phyloP scores from a whole-genome alignment of 2,797 vertebrate genomes.

The Toxotes lorentzi region DNA sequence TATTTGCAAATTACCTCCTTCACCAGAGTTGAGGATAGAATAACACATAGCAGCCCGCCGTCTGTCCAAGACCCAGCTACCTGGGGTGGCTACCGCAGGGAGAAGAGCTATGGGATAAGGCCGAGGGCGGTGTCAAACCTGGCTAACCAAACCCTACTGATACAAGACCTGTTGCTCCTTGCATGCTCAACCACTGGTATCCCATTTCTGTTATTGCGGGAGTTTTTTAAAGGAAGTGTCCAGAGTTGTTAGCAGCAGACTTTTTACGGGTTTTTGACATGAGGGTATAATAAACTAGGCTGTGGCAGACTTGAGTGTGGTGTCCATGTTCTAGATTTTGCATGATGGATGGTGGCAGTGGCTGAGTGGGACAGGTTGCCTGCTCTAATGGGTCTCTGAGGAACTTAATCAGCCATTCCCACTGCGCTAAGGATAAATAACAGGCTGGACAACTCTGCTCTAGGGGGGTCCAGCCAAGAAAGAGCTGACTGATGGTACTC shows the following conservation, averaged over 20 bases:
- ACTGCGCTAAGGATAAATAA: constrained; percentile 78
- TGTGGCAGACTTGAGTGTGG: constrained; percentile 57
- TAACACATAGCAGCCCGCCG: constrained; percentile 68
- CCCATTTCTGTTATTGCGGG: constrained; percentile 73
- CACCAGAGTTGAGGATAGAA: constrained; percentile 63
- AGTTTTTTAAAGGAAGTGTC: constrained; percentile 72
- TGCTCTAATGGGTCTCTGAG: constrained; percentile 84
- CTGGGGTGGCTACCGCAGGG: constrained; percentile 73
- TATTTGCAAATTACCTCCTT: constrained; percentile 77
- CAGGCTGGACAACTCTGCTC: constrained; percentile 64
- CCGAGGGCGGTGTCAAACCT: constrained; percentile 66
- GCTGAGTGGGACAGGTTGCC: constrained; percentile 78
- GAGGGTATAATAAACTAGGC: constrained; percentile 68
- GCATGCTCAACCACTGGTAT: constrained; percentile 61
- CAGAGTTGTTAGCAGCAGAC: constrained; percentile 77
- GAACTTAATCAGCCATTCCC: constrained; percentile 80
- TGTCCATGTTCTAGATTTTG: constrained; percentile 79
- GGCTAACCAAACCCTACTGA: constrained; percentile 64
- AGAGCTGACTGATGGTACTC: constrained; percentile 57
- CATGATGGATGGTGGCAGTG: constrained; percentile 84
- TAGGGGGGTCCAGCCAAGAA: constrained; percentile 49
- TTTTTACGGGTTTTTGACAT: constrained; percentile 75
- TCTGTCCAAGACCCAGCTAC: constrained; percentile 59
- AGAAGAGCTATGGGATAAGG: constrained; percentile 56
- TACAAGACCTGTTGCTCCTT: constrained; percentile 72